These are phyloP conservation scores for Brachionus rotundiformis DNA, from an alignment of 1,140 invertebrate species.

Conservation along the genomic window DNA sequence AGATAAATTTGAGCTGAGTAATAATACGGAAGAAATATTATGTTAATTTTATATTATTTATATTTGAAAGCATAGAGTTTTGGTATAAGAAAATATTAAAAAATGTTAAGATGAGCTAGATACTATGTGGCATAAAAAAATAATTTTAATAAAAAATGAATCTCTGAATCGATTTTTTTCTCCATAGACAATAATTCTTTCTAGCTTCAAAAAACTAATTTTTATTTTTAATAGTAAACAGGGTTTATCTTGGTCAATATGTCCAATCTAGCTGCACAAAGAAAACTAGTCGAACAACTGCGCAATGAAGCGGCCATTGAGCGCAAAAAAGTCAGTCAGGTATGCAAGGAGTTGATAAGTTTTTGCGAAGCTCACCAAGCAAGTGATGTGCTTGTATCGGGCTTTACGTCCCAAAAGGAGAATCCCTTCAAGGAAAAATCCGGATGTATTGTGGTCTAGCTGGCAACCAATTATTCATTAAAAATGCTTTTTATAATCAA, in stretches of 20 bases:
- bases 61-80: background rate
- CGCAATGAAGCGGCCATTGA: slow-evolving; percentile 48
- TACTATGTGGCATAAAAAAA: no score
- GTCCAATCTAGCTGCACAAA: slow-evolving; percentile 50
- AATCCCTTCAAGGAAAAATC: slow-evolving; percentile 53
- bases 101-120: background rate
- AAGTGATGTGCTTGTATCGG: slow-evolving; percentile 46
- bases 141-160: background rate
- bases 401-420: slow-evolving; percentile 46
- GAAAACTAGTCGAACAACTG: slow-evolving; percentile 51
- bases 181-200: background rate
- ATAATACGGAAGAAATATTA: background rate
- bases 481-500: background rate
- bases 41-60: background rate
- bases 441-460: slow-evolving; percentile 42
- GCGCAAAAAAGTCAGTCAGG: slow-evolving; percentile 50
- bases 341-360: slow-evolving; percentile 52
- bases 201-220: background rate
- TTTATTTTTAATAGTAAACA: background rate
- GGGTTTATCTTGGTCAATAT: slow-evolving; percentile 3
- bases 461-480: background rate
- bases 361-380: slow-evolving; percentile 50
- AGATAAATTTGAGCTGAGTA: background rate
- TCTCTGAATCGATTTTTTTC: slow-evolving; percentile 9
- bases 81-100: background rate